Evolutionary conservation across 2,113 vertebrate species (phyloP), one percentile per base, ranked within the genome.

Genomic region (Excalfactoria chinensis): DNA sequence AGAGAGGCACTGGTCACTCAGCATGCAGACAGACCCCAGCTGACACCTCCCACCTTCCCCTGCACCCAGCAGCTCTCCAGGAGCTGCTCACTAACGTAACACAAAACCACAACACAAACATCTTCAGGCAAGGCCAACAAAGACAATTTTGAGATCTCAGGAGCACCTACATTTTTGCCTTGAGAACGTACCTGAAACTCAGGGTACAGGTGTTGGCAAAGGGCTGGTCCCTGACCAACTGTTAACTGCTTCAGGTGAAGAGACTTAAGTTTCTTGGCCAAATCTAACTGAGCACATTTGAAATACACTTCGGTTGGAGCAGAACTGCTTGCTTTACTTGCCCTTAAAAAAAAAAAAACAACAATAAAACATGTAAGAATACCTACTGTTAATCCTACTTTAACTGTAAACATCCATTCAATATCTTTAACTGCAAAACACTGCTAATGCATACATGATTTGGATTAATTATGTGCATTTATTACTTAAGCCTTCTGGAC

Each of bases 381-480:
- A 74, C 13, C 71, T 88, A 89, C 40, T 56, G 32, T 74, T 89
- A 95, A 80, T 72, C 35, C 82, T 93, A 88, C 58, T 71, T 64
- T 30, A 95, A 89, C 49, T 93, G 95, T 96, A 96, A 95, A 95
- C 95, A 95, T 95, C n/a, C 5, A 56, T 95, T 96, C 84, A 66
- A 11, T 77, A 92, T 89, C 68, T 85, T 90, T 85, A 89, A 78
- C 91, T 46, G 76, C 83, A 81, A 78, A 96, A 93, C 91, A 94
- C 79, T 86, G 91, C 79, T 85, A 66, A 44, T 88, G 53, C 32
- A 89, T 30, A 53, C 8, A 49, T 3, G 53, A 86, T 46, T 83
- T 86, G 64, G 67, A 86, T 78, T 94, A 60, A 78, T 55, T 80
- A 46, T 74, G 76, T 91, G 91, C 78, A 95, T 81, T 90, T 84